These are phyloP conservation scores for Syrphus vitripennis DNA, from an alignment of 2,888 invertebrate genomes.

Conservation along the genomic window DNA sequence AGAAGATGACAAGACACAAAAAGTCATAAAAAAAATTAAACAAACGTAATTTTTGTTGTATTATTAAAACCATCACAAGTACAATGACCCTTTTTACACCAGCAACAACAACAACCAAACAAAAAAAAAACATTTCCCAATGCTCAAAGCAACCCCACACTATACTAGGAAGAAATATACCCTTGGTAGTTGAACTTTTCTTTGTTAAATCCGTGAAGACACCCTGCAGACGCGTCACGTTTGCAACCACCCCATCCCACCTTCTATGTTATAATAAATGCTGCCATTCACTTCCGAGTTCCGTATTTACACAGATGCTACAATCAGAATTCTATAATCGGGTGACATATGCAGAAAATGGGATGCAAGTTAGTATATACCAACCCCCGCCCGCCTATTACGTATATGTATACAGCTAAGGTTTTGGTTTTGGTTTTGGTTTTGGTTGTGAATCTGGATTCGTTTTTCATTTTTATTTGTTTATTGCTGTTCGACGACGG, in stretches of 20 bases:
- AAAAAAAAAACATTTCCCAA: neutral
- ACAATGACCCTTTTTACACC: conserved; percentile 20
- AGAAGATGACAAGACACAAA: neutral
- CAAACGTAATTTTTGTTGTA: conserved; percentile 1
- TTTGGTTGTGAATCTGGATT: neutral
- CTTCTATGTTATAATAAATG: conserved; percentile 35
- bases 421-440: conserved; percentile 13
- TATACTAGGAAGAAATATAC: neutral
- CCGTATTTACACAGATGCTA: conserved; percentile 71
- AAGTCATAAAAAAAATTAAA: neutral
- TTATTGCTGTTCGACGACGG: conserved; percentile 63
- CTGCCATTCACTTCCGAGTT: conserved; percentile 66
- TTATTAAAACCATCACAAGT: neutral
- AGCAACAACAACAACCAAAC: neutral
- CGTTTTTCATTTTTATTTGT: conserved; percentile 43
- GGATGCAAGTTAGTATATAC: conserved; percentile 57
- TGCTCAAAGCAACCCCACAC: neutral
- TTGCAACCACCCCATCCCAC: conserved; percentile 24
- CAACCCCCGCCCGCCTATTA: conserved; percentile 11
- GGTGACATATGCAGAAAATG: conserved; percentile 71
- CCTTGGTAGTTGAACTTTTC: conserved; percentile 28
- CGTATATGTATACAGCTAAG: neutral
- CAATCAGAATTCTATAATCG: conserved; percentile 67
- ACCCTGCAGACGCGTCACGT: conserved; percentile 45
- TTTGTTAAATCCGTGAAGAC: conserved; percentile 18